Evolutionary conservation across 2,113 vertebrate species (phyloP).

Genomic region (Oncorhynchus clarkii): DNA sequence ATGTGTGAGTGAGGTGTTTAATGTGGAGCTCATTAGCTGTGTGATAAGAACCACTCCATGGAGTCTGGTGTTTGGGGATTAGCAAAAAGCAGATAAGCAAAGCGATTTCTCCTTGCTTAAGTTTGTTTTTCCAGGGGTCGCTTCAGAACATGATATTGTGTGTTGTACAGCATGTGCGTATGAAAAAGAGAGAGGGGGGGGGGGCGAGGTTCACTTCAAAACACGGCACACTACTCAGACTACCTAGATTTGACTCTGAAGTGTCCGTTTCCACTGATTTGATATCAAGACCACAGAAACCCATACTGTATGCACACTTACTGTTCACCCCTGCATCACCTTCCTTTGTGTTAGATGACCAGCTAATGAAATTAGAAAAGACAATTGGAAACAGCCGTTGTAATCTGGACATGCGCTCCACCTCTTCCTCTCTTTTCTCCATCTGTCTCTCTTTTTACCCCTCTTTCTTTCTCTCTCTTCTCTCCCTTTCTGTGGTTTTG

Average conservation of each 20-base stretch:
- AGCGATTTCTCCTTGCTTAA: not conserved
- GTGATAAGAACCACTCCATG: constrained; percentile 58
- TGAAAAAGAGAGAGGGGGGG: not conserved
- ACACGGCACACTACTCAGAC: not conserved
- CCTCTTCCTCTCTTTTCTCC: too few species aligned
- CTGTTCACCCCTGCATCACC: not conserved
- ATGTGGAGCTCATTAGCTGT: constrained; percentile 7
- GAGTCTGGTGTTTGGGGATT: constrained; percentile 83
- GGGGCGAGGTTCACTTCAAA: not conserved
- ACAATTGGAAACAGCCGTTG: too few species aligned
- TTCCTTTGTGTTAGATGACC: not conserved
- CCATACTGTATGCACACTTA: not conserved
- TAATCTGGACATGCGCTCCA: too few species aligned
- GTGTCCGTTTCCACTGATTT: not conserved
- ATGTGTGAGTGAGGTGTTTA: not conserved
- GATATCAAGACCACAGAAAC: not conserved
- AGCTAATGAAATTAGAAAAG: not conserved
- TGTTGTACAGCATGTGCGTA: too few species aligned
- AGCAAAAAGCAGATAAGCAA: constrained; percentile 58
- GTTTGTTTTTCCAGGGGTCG: not conserved
- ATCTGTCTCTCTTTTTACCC: too few species aligned
- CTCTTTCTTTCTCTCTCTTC: too few species aligned
- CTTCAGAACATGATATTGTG: not conserved
- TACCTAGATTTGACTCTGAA: not conserved
- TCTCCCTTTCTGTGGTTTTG: too few species aligned